Conservation (phyloP, 2,113 vertebrate species). For the Mustela nigripes region DNA sequence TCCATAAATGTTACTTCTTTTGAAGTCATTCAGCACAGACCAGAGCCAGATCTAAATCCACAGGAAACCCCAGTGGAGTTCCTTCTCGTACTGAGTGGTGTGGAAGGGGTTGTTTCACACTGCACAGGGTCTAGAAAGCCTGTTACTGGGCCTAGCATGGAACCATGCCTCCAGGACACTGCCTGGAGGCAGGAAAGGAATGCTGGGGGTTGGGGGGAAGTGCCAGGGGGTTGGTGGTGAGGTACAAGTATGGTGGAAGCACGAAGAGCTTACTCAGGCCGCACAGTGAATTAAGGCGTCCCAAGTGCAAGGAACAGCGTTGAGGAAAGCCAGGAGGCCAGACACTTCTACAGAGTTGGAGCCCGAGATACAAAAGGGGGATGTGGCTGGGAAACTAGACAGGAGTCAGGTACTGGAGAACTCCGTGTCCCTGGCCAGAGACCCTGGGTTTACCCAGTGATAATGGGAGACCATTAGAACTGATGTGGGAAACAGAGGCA, state of each 20-base stretch:
- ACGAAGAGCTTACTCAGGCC: neutral
- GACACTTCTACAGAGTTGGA: neutral
- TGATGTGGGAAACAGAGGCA: too few relatives aligned
- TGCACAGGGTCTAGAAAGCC: neutral
- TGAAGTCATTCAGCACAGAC: neutral
- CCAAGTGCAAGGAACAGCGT: neutral
- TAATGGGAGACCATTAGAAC: neutral
- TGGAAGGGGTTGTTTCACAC: neutral
- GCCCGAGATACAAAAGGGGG: neutral
- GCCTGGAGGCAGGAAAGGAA: neutral
- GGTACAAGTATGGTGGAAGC: neutral
- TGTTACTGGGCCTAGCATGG: neutral
- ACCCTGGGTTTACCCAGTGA: neutral
- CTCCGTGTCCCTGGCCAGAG: neutral
- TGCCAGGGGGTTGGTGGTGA: too few relatives aligned
- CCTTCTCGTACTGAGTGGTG: neutral
- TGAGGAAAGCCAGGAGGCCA: neutral
- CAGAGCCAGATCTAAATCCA: neutral
- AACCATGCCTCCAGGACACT: fast-evolving
- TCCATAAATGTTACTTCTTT: neutral
- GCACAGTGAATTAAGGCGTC: neutral
- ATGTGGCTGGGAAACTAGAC: neutral
- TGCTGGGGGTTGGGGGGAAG: fast-evolving
- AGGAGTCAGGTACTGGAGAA: neutral
- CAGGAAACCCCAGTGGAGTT: neutral